phyloP scores from a whole-genome alignment of 2,888 invertebrate species.

The Trisateles emortualis region DNA sequence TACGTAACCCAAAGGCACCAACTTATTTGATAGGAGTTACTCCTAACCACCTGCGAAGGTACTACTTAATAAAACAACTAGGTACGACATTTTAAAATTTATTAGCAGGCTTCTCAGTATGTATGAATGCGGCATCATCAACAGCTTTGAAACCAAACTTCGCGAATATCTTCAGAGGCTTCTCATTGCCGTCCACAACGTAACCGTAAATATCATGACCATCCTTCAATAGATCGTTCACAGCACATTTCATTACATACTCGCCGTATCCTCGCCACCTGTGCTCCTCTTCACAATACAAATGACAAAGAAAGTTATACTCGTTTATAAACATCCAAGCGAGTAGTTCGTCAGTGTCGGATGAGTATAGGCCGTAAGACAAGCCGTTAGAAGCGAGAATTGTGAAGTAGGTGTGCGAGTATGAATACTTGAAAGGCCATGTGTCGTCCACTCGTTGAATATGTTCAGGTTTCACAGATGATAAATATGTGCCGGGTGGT shows the following conservation, averaged over 20 bases:
- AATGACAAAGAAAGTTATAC: constrained; percentile 43
- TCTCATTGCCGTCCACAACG: constrained; percentile 43
- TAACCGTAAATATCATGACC: constrained; percentile 46
- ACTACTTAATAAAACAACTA: neutral
- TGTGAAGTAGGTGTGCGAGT: constrained; percentile 35
- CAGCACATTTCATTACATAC: constrained; percentile 38
- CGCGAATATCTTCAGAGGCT: constrained; percentile 35
- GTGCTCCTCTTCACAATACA: constrained; percentile 43
- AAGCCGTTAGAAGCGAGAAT: constrained; percentile 35
- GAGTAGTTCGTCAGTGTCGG: constrained; percentile 30
- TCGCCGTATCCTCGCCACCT: constrained; percentile 49
- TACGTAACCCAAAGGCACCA: no score
- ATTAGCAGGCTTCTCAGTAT: neutral
- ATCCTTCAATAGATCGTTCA: constrained; percentile 39
- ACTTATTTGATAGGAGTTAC: no score
- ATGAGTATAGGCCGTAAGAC: constrained; percentile 46
- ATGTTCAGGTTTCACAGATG: constrained; percentile 35
- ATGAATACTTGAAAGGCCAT: constrained; percentile 37
- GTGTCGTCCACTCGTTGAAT: constrained; percentile 40
- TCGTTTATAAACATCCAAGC: constrained; percentile 55
- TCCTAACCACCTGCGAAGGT: no score
- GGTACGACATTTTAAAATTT: neutral
- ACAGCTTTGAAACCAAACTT: constrained; percentile 41
- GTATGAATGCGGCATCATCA: constrained; percentile 36
- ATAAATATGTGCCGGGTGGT: constrained; percentile 38